Evolutionary conservation across 1,140 invertebrate genomes (phyloP), one percentile per base, ranked within the genome.

Genomic region (Dinoponera quadriceps): DNA sequence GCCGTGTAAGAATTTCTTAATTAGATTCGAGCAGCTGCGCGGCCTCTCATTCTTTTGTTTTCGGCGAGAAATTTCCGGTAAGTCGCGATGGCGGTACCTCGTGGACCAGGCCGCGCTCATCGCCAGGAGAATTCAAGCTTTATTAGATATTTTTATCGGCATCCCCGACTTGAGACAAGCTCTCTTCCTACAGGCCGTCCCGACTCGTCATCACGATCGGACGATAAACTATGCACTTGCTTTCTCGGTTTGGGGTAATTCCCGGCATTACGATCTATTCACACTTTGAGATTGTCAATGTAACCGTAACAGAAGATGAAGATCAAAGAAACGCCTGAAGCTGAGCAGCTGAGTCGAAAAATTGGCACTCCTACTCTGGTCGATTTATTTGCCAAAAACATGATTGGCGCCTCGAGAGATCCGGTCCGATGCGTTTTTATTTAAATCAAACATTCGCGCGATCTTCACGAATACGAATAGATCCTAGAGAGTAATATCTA

Each of bases 1-100:
- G 80, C 86, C 89, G 86, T 90, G 87, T 91, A 90, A 91, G 87
- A 91, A 91, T 91, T 92, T 91, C 90, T 90, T 92, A 92, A 92
- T 92, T 92, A 92, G 87, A 92, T 91, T 83, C 82, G 75, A 87
- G 85, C 84, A 83, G 86, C 82, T 84, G 85, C 80, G n/a, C 25
- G 65, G 44, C 38, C 44, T 63, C 48, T 85, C 74, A 55, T 88
- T 90, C 74, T 73, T 90, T 83, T 84, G 59, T 83, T 78, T 84
- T 69, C 7, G 27, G 44, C 73, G 80, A 85, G 72, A 88, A 88
- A 85, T 85, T 88, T 72, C 66, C 55, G 49, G 75, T 82, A 55
- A 82, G 68, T 69, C 55, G 27, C 57, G 60, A 59, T 68, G 48
- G 62, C 20, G 13, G 18, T 68, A 55, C 49, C 38, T n/a, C n/a